Evolutionary conservation across 2,113 vertebrate species (phyloP).

Genomic region (Donacobius atricapilla): DNA sequence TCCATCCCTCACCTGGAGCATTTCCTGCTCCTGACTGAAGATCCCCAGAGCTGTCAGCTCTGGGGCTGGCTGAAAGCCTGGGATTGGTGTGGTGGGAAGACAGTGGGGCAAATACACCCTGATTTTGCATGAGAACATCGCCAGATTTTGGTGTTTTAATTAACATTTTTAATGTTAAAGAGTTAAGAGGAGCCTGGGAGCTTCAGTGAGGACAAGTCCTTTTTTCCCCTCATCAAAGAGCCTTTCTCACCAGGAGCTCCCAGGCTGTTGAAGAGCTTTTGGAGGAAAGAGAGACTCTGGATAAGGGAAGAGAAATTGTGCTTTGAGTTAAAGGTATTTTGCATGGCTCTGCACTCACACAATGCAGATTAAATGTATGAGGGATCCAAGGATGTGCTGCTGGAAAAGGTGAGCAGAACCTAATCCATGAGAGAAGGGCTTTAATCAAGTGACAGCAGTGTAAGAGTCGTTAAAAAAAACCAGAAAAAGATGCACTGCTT

Average conservation of each 20-base stretch:
- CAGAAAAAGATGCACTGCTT: background rate
- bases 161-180: background rate
- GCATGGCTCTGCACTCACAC: background rate
- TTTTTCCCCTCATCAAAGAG: background rate
- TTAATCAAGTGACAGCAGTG: background rate
- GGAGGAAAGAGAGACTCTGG: background rate
- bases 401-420: background rate
- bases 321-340: constrained; percentile 6
- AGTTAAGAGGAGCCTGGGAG: background rate
- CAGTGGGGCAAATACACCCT: background rate
- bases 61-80: background rate
- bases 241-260: background rate
- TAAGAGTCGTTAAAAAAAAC: background rate
- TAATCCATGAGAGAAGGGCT: background rate
- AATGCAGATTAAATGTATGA: background rate
- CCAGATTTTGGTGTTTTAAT: background rate
- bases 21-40: background rate
- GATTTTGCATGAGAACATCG: background rate
- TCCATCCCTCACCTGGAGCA: background rate
- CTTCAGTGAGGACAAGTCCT: background rate
- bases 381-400: background rate
- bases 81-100: background rate
- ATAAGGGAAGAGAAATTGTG: background rate
- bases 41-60: background rate
- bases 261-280: background rate